phyloP scores from a whole-genome alignment of 2,888 invertebrate species.

The Dermolepida albohirtum region DNA sequence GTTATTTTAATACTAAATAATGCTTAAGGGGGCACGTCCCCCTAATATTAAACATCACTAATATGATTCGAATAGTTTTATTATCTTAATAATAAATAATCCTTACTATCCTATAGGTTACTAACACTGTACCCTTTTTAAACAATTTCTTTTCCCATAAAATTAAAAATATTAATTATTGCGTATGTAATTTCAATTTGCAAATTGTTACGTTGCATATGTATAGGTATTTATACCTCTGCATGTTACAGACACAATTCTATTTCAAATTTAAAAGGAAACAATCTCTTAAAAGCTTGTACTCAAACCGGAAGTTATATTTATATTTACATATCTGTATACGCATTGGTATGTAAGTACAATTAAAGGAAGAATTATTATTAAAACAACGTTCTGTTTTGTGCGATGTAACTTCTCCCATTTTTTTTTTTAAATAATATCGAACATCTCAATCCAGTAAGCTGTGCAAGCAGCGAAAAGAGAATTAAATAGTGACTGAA shows the following conservation, averaged over 20 bases:
- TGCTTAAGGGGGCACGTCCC: too few species aligned
- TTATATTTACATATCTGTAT: constrained; percentile 2
- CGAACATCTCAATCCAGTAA: neutral
- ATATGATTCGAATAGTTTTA: too few species aligned
- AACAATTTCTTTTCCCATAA: too few species aligned
- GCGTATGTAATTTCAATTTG: neutral
- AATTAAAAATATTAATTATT: neutral
- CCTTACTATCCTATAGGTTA: too few species aligned
- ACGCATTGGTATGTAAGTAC: neutral
- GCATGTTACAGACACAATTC: neutral
- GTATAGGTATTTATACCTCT: too few species aligned
- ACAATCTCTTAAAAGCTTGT: neutral
- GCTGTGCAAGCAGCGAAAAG: neutral
- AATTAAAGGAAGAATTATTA: neutral
- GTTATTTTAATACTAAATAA: too few species aligned
- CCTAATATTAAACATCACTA: too few species aligned
- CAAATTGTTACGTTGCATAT: too few species aligned
- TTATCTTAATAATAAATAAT: too few species aligned
- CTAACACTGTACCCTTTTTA: too few species aligned
- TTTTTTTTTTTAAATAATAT: neutral
- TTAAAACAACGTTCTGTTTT: constrained; percentile 5
- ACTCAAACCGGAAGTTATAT: constrained; percentile 16
- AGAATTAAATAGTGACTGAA: neutral
- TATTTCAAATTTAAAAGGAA: neutral
- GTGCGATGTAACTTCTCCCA: neutral